These are phyloP conservation scores for Epistrophe grossulariae DNA, from an alignment of 2,888 invertebrate species.

Conservation along the genomic window DNA sequence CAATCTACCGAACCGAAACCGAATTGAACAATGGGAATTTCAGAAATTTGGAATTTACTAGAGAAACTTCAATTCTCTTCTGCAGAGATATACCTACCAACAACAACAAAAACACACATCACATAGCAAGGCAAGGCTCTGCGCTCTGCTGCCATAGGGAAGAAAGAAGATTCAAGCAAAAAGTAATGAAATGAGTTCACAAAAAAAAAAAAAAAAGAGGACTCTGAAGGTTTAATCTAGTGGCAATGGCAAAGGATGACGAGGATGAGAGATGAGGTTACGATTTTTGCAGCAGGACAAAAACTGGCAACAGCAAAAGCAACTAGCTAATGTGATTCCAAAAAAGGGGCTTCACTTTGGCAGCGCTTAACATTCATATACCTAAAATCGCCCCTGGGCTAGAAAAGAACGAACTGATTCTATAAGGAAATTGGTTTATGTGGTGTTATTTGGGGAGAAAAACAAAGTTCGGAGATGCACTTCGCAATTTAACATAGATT, in stretches of 20 bases:
- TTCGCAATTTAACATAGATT: constrained; percentile 26
- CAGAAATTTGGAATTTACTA: constrained; percentile 55
- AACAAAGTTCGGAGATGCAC: constrained; percentile 58
- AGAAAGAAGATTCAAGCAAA: constrained; percentile 46
- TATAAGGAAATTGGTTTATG: constrained; percentile 65
- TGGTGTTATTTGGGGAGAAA: constrained; percentile 57
- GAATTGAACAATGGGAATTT: constrained; percentile 66
- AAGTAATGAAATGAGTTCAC: constrained; percentile 39
- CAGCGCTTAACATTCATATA: constrained; percentile 34
- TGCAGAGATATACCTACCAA: constrained; percentile 9
- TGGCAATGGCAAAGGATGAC: constrained; percentile 45
- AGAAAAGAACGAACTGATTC: constrained; percentile 59
- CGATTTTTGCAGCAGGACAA: constrained; percentile 23
- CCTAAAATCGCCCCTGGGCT: constrained; percentile 42
- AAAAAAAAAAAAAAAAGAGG: neutral
- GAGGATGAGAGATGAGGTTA: constrained; percentile 48
- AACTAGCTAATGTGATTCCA: constrained; percentile 60
- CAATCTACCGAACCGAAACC: constrained; percentile 37
- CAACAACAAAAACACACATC: neutral
- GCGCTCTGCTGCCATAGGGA: neutral
- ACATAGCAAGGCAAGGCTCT: neutral
- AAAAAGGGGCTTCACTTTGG: constrained; percentile 46
- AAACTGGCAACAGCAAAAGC: constrained; percentile 7
- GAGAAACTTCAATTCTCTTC: constrained; percentile 1
- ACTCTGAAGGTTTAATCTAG: constrained; percentile 33